These are phyloP conservation scores for Podotricha telesiphe DNA, from an alignment of 2,888 invertebrate genomes.

Conservation along the genomic window DNA sequence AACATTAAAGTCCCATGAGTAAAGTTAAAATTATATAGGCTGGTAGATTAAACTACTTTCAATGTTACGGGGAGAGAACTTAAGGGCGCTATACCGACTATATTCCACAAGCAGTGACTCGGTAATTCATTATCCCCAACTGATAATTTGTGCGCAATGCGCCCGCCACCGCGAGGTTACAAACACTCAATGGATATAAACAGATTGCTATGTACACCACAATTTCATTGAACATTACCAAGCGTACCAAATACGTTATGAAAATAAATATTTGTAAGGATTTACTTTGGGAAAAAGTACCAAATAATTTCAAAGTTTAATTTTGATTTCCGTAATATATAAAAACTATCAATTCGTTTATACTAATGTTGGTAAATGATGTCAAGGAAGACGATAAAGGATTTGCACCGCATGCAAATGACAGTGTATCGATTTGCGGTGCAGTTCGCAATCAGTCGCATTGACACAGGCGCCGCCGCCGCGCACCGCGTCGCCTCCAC, in stretches of 20 bases:
- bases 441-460: slow-evolving; percentile 51
- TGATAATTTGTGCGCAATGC: slow-evolving; percentile 62
- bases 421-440: slow-evolving; percentile 51
- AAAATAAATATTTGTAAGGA: not conserved
- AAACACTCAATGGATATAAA: slow-evolving; percentile 61
- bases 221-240: slow-evolving; percentile 63
- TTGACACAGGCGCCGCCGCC: slow-evolving; percentile 48
- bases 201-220: slow-evolving; percentile 65
- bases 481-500: slow-evolving; percentile 42
- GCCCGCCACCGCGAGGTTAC: slow-evolving; percentile 63
- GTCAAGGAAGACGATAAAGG: slow-evolving; percentile 39
- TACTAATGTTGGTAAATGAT: slow-evolving; percentile 46
- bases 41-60: slow-evolving; percentile 63
- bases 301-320: not conserved
- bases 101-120: slow-evolving; percentile 74
- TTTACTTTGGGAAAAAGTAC: not conserved
- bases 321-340: not conserved
- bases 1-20: not conserved
- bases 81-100: slow-evolving; percentile 62
- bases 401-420: slow-evolving; percentile 49
- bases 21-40: slow-evolving; percentile 45
- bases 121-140: slow-evolving; percentile 71
- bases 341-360: not conserved
- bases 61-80: slow-evolving; percentile 61
- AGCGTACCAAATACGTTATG: slow-evolving; percentile 29